These are phyloP conservation scores for Nemurella pictetii DNA, from an alignment of 2,888 invertebrate genomes.

Conservation along the genomic window DNA sequence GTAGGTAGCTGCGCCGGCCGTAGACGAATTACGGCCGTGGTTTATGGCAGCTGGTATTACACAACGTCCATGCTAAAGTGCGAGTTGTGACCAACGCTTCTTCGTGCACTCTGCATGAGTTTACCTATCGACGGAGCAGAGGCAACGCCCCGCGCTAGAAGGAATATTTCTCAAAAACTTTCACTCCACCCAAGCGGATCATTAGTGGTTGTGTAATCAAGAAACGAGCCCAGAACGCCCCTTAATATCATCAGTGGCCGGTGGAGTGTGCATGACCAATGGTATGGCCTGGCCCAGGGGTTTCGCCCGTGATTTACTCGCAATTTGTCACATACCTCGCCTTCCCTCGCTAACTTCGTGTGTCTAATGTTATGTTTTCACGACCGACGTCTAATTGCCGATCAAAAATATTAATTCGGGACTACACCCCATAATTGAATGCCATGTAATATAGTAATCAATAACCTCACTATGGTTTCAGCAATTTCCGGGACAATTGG, in stretches of 20 bases:
- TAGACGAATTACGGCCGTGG: neutral
- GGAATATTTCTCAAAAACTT: conserved; percentile 29
- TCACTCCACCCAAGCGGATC: conserved; percentile 36
- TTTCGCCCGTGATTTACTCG: neutral
- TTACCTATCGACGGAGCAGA: neutral
- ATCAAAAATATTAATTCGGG: neutral
- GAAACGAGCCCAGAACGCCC: conserved; percentile 23
- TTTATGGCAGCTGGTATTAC: neutral
- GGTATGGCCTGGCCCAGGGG: neutral
- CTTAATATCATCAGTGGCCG: neutral
- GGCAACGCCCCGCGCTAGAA: conserved; percentile 12
- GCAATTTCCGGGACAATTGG: conserved; percentile 21
- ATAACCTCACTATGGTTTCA: conserved; percentile 21
- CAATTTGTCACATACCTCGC: neutral
- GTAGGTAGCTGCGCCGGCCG: neutral
- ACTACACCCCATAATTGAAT: conserved; percentile 18
- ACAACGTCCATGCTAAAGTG: no score
- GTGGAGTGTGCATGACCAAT: neutral
- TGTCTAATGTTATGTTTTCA: neutral
- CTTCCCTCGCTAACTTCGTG: neutral
- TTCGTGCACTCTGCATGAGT: neutral
- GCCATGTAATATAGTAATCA: conserved; percentile 12
- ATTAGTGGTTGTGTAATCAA: conserved; percentile 22
- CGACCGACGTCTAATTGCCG: neutral
- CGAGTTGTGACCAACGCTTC: neutral